These are phyloP conservation scores for Sinhomidia bicolor DNA, from an alignment of 2,888 invertebrate genomes.

Conservation along the genomic window DNA sequence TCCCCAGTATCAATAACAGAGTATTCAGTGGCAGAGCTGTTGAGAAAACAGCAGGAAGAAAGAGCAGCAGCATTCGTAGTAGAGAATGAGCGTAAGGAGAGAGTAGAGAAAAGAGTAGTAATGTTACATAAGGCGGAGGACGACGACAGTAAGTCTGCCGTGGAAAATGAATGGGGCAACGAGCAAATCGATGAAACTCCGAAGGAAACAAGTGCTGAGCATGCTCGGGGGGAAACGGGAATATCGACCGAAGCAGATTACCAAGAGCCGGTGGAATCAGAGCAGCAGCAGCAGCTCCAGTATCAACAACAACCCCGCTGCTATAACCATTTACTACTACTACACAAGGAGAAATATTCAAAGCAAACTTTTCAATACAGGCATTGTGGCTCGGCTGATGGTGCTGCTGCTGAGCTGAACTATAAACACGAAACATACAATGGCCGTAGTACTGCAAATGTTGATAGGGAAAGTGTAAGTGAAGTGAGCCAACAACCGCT, in stretches of 20 bases:
- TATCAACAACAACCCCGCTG: conserved; percentile 54
- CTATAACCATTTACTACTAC: conserved; percentile 49
- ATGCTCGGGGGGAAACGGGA: conserved; percentile 79
- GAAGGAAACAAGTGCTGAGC: conserved; percentile 75
- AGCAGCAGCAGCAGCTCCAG: conserved; percentile 58
- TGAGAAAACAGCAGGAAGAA: conserved; percentile 43
- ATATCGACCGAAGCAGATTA: conserved; percentile 79
- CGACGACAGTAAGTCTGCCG: conserved; percentile 68
- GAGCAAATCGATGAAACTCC: conserved; percentile 74
- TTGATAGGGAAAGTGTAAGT: conserved; percentile 62
- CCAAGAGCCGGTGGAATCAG: conserved; percentile 69
- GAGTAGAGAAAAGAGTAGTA: background rate
- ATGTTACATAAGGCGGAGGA: conserved; percentile 54
- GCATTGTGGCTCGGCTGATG: conserved; percentile 2
- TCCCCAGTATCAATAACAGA: conserved; percentile 27
- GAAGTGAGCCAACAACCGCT: conserved; percentile 68
- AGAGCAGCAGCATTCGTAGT: conserved; percentile 10
- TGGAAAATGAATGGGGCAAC: conserved; percentile 75
- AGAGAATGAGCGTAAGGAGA: background rate
- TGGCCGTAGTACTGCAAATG: conserved; percentile 36
- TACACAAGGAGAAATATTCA: conserved; percentile 50
- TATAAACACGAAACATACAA: conserved; percentile 43
- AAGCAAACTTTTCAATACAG: conserved; percentile 45
- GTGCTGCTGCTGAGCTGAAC: conserved; percentile 17
- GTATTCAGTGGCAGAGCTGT: background rate